Percentiles rank a stretch among this genome's conserved stretches.
These are phyloP conservation scores for Microdon myrmicae DNA, from an alignment of 2,888 invertebrate genomes.

Conservation along the genomic window DNA sequence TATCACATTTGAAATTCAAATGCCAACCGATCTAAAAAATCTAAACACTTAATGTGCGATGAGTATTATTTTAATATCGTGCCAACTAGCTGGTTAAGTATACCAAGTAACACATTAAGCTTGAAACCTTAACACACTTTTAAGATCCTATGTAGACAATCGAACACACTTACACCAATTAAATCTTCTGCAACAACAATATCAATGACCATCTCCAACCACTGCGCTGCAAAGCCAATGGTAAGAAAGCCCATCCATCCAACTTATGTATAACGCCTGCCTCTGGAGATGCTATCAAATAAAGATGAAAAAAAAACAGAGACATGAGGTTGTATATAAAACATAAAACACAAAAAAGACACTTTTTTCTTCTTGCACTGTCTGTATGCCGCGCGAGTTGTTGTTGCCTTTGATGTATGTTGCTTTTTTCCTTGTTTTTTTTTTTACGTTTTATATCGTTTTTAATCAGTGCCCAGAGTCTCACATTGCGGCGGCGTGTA, in stretches of 20 bases:
- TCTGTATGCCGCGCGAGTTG: background rate
- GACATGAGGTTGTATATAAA: too few species aligned
- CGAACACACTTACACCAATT: conserved; percentile 10
- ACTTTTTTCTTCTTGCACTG: conserved; percentile 1
- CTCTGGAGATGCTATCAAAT: conserved; percentile 41
- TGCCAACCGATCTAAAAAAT: conserved; percentile 19
- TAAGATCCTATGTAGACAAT: conserved; percentile 7
- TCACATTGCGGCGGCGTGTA: conserved; percentile 29
- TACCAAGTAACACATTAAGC: conserved; percentile 37
- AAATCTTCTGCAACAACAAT: conserved; percentile 21
- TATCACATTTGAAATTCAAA: conserved; percentile 12
- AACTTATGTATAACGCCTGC: conserved; percentile 28
- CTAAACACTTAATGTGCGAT: conserved; percentile 22
- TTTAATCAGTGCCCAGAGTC: conserved; percentile 45
- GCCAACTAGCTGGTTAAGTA: conserved; percentile 10
- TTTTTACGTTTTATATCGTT: conserved; percentile 24
- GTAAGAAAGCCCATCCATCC: conserved; percentile 33
- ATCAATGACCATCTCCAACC: background rate
- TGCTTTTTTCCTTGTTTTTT: conserved; percentile 3
- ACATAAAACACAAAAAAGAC: background rate
- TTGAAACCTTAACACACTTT: conserved; percentile 50
- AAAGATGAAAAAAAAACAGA: conserved; percentile 7
- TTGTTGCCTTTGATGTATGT: conserved; percentile 4
- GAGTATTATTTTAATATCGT: conserved; percentile 12
- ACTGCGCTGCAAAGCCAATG: conserved; percentile 18